Evolutionary conservation across 2,888 invertebrate species (phyloP), one percentile per base, ranked within the genome.

Genomic region (Amphipyra berbera): DNA sequence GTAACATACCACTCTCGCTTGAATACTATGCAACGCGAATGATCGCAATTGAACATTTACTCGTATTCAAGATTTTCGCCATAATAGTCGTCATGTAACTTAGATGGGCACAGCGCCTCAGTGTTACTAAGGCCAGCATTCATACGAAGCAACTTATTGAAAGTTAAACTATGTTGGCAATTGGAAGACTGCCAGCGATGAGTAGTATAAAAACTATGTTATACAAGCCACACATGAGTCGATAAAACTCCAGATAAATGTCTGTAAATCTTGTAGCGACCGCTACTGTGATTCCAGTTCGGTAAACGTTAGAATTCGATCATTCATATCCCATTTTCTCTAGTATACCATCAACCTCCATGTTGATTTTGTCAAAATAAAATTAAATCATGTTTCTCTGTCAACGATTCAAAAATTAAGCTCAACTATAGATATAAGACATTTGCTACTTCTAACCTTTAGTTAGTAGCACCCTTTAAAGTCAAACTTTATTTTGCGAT

Each of bases 371-470:
- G 6, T 14, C 40, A 41, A 14, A 41, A 14, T 38, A 38, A 12
- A 38, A 38, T 21, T 21, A 21, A 21, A 21, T 21, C 21, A n/a
- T 21, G 21, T 21, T 21, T 21, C 21, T 21, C 21, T 21, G 21
- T 21, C 21, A 21, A 21, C 21, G 21, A 21, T 21, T 21, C 21
- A 3, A 21, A 2, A 21, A 2, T 21, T 8, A 30, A 61, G 33
- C 53, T 63, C 75, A 74, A 72, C 75, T 77, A 77, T 77, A 68
- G 55, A 69, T 77, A 78, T 78, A 78, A 35, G 73, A 33, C 9
- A 68, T 47, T 58, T 61, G 62, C 71, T 61, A 64, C 50, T 61
- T 67, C 56, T 44, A 33, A 59, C 15, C 35, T 55, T 60, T 48
- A 61, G 14, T 50, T 57, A 56, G 46, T 42, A 12, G n/a, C 12